Evolutionary conservation across 2,888 invertebrate species (phyloP).

Genomic region (Drosophila austrosaltans): DNA sequence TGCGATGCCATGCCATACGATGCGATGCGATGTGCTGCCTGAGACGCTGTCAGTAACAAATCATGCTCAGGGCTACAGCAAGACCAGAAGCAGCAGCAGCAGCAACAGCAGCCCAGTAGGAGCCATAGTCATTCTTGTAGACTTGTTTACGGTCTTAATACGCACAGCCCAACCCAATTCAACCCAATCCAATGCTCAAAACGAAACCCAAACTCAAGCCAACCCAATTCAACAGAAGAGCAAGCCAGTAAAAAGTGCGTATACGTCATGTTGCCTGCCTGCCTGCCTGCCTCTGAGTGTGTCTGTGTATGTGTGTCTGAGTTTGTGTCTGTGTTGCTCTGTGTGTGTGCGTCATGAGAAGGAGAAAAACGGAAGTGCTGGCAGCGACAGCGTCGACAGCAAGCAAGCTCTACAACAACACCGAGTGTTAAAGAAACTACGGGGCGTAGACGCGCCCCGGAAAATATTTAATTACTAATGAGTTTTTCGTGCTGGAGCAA

Average conservation of each 20-base stretch:
- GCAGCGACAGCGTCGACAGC: slow-evolving; percentile 34
- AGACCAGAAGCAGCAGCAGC: slow-evolving; percentile 21
- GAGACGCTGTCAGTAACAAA: slow-evolving; percentile 77
- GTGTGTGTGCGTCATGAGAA: slow-evolving; percentile 38
- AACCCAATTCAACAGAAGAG: background rate
- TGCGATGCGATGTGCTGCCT: slow-evolving; percentile 60
- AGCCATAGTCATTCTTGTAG: slow-evolving; percentile 33
- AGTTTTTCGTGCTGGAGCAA: slow-evolving; percentile 71
- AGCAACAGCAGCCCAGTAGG: slow-evolving; percentile 47
- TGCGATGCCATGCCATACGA: slow-evolving; percentile 21
- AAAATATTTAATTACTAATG: slow-evolving; percentile 78
- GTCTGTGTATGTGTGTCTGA: background rate
- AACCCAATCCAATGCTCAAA: slow-evolving; percentile 5
- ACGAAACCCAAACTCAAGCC: slow-evolving; percentile 1
- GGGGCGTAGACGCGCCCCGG: slow-evolving; percentile 69
- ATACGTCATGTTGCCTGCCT: slow-evolving; percentile 58
- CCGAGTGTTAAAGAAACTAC: slow-evolving; percentile 66
- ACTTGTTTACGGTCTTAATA: slow-evolving; percentile 76
- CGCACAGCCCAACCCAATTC: slow-evolving; percentile 41
- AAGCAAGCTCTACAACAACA: slow-evolving; percentile 18
- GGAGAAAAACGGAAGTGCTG: slow-evolving; percentile 61
- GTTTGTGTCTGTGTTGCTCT: background rate
- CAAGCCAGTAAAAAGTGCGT: slow-evolving; percentile 62
- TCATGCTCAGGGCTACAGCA: slow-evolving; percentile 75
- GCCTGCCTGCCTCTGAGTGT: slow-evolving; percentile 21